Evolutionary conservation across 2,888 invertebrate species (phyloP).

Genomic region (Lasioglossum villosulum): DNA sequence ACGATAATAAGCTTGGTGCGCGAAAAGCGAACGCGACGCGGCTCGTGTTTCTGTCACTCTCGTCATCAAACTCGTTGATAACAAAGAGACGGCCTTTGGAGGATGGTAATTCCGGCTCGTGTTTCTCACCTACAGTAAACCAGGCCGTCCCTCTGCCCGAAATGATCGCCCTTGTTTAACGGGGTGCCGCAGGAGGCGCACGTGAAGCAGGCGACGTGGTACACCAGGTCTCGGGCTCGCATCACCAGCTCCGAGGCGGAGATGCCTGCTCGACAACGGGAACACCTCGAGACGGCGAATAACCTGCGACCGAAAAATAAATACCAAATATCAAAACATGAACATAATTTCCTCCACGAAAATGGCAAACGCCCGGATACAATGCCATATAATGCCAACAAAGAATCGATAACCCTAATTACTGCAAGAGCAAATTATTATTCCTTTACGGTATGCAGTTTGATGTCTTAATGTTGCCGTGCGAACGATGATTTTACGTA

Average conservation of each 20-base stretch:
- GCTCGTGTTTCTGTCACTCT: constrained; percentile 71
- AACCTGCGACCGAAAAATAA: constrained; percentile 86
- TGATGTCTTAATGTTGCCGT: too few relatives aligned
- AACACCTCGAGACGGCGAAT: constrained; percentile 94
- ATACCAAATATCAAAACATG: too few relatives aligned
- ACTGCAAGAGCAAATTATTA: too few relatives aligned
- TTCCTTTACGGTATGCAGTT: too few relatives aligned
- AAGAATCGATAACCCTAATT: too few relatives aligned
- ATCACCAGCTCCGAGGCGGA: constrained; percentile 95
- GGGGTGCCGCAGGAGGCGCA: constrained; percentile 93
- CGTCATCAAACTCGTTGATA: constrained; percentile 74
- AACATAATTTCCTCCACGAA: too few relatives aligned
- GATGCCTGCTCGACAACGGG: constrained; percentile 93
- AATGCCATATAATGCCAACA: too few relatives aligned
- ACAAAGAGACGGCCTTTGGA: constrained; percentile 73
- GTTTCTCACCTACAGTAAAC: constrained; percentile 88
- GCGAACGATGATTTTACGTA: too few relatives aligned
- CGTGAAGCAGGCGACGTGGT: constrained; percentile 95
- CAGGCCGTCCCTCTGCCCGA: constrained; percentile 93
- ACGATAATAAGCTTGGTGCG: constrained; percentile 29
- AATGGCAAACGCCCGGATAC: too few relatives aligned
- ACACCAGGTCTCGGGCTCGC: constrained; percentile 94
- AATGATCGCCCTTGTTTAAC: constrained; percentile 95
- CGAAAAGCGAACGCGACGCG: constrained; percentile 43
- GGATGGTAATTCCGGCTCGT: constrained; percentile 70